Percentiles rank a stretch among this genome's conserved stretches.
Evolutionary conservation across 2,797 vertebrate genomes (phyloP).

Genomic region (Pantherophis alleghaniensis): DNA sequence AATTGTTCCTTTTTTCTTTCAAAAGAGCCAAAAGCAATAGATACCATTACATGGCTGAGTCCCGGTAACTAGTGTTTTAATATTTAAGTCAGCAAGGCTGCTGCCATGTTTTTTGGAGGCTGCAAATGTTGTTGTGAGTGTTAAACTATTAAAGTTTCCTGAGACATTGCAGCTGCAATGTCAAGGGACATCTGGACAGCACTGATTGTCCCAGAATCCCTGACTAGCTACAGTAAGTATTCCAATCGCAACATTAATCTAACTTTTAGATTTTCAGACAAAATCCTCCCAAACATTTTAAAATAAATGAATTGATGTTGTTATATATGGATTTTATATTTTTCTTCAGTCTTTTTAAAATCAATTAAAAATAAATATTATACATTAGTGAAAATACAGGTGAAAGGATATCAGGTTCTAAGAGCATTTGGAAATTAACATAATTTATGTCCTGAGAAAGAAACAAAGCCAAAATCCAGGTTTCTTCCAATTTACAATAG

Average conservation of each 20-base stretch:
- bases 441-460: not conserved
- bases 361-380: not conserved
- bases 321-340: not conserved
- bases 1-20: too few relatives aligned
- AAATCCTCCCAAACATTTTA: not conserved
- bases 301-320: not conserved
- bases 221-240: not conserved
- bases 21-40: not conserved
- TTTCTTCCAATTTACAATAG: not conserved
- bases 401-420: not conserved
- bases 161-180: not conserved
- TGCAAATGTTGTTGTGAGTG: not conserved
- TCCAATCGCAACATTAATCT: not conserved
- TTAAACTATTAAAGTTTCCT: not conserved
- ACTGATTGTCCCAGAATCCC: too few relatives aligned
- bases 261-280: not conserved
- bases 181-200: not conserved
- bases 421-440: not conserved
- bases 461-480: not conserved
- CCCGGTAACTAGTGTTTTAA: not conserved
- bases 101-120: too few relatives aligned
- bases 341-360: not conserved
- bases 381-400: not conserved
- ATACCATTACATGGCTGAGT: not conserved
- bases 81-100: not conserved